Evolutionary conservation across 2,888 invertebrate genomes (phyloP), one percentile per base, ranked within the genome.

Genomic region (Tanypteryx hageni): DNA sequence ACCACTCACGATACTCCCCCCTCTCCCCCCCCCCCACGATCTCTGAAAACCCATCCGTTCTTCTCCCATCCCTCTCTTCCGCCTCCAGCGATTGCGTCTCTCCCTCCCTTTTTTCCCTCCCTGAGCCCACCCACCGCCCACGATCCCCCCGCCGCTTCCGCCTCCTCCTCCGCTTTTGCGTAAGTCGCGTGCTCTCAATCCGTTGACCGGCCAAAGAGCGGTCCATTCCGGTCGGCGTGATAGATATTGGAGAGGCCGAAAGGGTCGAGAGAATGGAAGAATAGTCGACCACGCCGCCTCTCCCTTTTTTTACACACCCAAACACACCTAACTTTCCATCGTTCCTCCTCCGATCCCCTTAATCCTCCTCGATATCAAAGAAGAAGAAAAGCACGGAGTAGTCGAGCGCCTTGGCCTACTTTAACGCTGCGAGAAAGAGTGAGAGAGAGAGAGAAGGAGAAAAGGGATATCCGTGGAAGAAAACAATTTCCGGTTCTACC

Each of bases 401-500:
- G 83, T n/a, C 83, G 86, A 59, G 59, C 86, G 61, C 31, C 59
- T 86, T 86, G 86, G 61, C 86, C 86, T 86, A 86, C 86, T 86
- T 86, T 64, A 59, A 31, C 14, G 31, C 86, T 22, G 59, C 27
- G 86, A 59, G 64, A 64, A n/a, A 14, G 59, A 59, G 59, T 59
- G 27, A 61, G 64, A 64, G 64, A 14, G 64, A 14, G 59, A 59
- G 64, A 64, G 64, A 14, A 59, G 22, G 59, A 86, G 27, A 61
- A 86, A 64, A 86, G 61, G 86, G 86, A 86, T 86, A 86, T 86
- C 86, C 86, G 86, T 86, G 86, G 61, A 86, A 86, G 86, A 86
- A 86, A 86, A 86, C 86, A 86, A 86, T 86, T 86, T 86, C 86
- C 86, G 86, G 86, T 86, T 61, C 86, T 86, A 86, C 86, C 86